Base-by-base conservation (phyloP, 2,888 invertebrate species). In the Trachelus iudaicus region DNA sequence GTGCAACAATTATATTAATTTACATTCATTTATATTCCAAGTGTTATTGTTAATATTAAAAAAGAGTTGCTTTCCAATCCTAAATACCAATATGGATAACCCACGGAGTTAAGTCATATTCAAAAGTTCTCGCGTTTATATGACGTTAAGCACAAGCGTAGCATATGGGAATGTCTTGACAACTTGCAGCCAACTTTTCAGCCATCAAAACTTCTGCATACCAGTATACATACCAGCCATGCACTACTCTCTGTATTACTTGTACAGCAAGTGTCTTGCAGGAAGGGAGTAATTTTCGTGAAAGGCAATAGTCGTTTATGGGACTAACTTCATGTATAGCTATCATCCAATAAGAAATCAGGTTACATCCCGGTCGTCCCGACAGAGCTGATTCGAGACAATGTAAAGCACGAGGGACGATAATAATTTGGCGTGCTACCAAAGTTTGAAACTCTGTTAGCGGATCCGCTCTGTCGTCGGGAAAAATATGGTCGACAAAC, bases 401-500 rank as follows among this genome's bases (percentile, higher is more conserved):
- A 86, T 85, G 83, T 84, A 83, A 85, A 86, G 81, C 81, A 80
- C 80, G 31, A 34, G 80, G 80, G 82, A 83, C 82, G 83, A 83
- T 84, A 85, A 87, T 89, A 89, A 88, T 87, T 89, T 88, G 89
- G 88, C 87, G 77, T 77, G 35, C 81, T 84, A 84, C 88, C 89
- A 89, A 88, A 88, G 81, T 87, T 85, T 82, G 81, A 81, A 81
- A 89, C 89, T 87, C 84, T 84, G 85, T 89, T 86, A 85, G 82
- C 79, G 79, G 79, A 78, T 79, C 82, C 81, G 83, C 78, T 80
- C 83, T 85, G 85, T 85, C 85, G 84, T 82, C 84, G 81, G 69
- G 73, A 80, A 88, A 88, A 88, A 87, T 88, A 86, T 82, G 83
- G 79, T 88, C 82, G 79, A 81, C 85, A 83, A 88, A 87, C 85